Evolutionary conservation across 2,888 invertebrate species (phyloP), one percentile per base, ranked within the genome.

Genomic region (Anthrax anthrax): DNA sequence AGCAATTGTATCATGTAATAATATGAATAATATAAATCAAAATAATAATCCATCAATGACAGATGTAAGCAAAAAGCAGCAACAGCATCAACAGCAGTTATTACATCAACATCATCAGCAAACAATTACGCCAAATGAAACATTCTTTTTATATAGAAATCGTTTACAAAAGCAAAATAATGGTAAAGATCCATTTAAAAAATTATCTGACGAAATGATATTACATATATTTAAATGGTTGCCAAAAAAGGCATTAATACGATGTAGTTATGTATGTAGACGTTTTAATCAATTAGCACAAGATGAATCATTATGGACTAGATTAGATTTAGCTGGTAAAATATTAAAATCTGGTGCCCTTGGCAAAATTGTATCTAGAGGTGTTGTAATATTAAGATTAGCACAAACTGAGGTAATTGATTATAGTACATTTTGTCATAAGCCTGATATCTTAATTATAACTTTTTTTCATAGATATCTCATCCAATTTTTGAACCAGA

Each of bases 281-380:
- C 76, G 88, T 54, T 91, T 91, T 78, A 76, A 81, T 60, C 70
- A 81, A 53, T 73, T 92, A 50, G 78, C 81, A 4, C 79, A 80
- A 44, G 91, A 94, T 62, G 90, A 90, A 58, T 81, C 81, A 0
- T 65, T 94, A 1, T 94, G 94, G 94, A 78, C 81, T 38, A 73
- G 89, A 17, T 65, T 92, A 51, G 91, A 94, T 63, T 69, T 90
- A 17, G 81, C 85, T 10, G 76, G 78, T 50, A 78, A 79, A 55
- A 75, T 78, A 0, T 60, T 94, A 10, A 68, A 73, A 16, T 70
- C 75, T 13, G 81, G 81, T 39, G 80, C 82, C 0, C 60, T 94
- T 10, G 85, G 84, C 2, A 74, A 78, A 51, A 77, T 92, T 49
- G 58, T 91, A n/a, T 74, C 75, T 14, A 74, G 86, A 51, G 88